Evolutionary conservation across 53 echinoderm and acorn worm species (phyloP).

Genomic region (Crossaster papposus): DNA sequence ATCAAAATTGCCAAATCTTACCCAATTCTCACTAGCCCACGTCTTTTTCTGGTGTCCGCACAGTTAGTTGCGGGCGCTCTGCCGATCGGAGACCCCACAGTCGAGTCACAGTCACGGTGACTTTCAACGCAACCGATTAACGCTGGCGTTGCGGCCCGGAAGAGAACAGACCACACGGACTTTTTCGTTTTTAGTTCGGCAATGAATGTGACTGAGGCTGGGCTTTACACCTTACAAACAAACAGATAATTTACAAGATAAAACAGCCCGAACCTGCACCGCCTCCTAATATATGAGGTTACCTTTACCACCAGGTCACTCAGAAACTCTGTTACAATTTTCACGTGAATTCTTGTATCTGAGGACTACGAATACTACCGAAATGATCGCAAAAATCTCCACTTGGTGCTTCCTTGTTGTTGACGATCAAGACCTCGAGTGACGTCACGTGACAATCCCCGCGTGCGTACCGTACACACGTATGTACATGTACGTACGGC

Average conservation of each 20-base stretch:
- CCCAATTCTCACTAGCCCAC: not conserved
- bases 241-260: not conserved
- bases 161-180: slow-evolving; percentile 26
- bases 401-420: slow-evolving; percentile 38
- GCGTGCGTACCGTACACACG: not conserved
- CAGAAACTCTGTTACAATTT: slow-evolving; percentile 13
- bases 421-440: slow-evolving; percentile 14
- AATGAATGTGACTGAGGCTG: too few species aligned
- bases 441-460: not conserved
- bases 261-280: not conserved
- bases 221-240: too few species aligned
- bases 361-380: not conserved
- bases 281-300: not conserved
- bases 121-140: not conserved
- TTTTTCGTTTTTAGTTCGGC: slow-evolving; percentile 8
- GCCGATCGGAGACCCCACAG: slow-evolving; percentile 33
- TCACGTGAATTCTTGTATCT: not conserved
- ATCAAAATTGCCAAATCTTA: not conserved
- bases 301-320: not conserved
- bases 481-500: not conserved
- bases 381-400: slow-evolving; percentile 13
- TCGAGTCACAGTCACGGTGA: not conserved
- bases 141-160: not conserved
- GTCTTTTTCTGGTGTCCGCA: not conserved
- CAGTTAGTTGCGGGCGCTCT: not conserved